Evolutionary conservation across 2,888 invertebrate genomes (phyloP), one percentile per base, ranked within the genome.

Genomic region (Acanthacorydalis orientalis): DNA sequence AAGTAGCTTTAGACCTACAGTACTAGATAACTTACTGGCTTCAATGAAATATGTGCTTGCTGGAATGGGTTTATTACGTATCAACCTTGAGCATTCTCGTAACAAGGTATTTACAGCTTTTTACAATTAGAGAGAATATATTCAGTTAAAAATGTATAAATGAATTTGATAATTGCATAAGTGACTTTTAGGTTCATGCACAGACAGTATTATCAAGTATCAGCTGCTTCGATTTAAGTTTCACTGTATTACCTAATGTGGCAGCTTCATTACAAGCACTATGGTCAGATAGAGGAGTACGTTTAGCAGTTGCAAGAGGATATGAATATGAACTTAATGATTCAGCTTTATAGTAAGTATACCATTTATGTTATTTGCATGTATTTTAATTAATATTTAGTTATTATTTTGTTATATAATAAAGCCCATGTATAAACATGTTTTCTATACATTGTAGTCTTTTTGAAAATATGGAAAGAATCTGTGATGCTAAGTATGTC

Each of bases 41-140:
- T 78, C 78, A 14, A 78, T 78, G 78, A 78, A 78, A 61, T 78
- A 75, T 63, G 78, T 78, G 12, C 65, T 78, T 11, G 73, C 73
- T 51, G 78, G 78, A 42, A 78, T 78, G 78, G 77, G 78, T 12
- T 60, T 77, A 44, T 63, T 78, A 9, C 57, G 77, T 45, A 77
- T 78, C 44, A 77, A 77, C 60, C 62, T 78, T 48, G 76, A 77
- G 59, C 69, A 70, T 55, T 62, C 71, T 11, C 67, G 71, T 51
- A 77, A 78, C 58, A 75, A 74, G 64, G 70, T 67, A 52, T 48
- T 35, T 31, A 23, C 14, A 43, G 16, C 47, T 42, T 48, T 43
- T n/a, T n/a, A n/a, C n/a, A n/a, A n/a, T n/a, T n/a, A n/a, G n/a
- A n/a, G n/a, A 35, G 23, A 47, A 44, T 31, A 34, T 41, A 37